Base-by-base conservation (phyloP, 2,888 invertebrate genomes). In the Zygaena filipendulae region DNA sequence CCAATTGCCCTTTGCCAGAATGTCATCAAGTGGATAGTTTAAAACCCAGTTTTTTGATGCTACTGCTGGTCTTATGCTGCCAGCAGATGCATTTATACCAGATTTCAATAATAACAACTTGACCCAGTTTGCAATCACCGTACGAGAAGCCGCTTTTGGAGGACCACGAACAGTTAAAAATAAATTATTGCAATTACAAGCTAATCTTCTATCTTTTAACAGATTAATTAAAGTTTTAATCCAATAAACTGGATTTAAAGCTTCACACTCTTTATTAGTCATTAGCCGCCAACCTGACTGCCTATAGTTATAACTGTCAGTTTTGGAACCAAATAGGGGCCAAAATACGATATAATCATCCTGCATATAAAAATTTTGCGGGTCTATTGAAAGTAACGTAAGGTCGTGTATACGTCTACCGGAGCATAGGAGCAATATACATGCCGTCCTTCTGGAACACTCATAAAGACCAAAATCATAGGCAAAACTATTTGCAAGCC, bases 21-120 rank as follows among this genome's bases (percentile, higher is more conserved):
- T 38, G 4, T 42, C 33, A 5, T 42, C 40, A n/a, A 42, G 9
- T 5, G 35, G 28, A 10, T 9, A 14, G 27, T 39, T 39, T 8
- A 36, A 32, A 3, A 34, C 7, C 34, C 39, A 44, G 25, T 30
- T 39, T 21, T 29, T 34, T 1, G 39, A 41, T 7, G 42, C 40
- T 3, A 45, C 41, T 10, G 40, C 42, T n/a, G 39, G 29, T 10
- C 39, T 24, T 1, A 36, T 22, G 18, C 39, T 41, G 4, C 38
- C 39, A 31, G 35, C 16, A 7, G 16, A 16, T 6, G 7, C 16
- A 7, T 7, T 16, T 16, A 16, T 16, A 7, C 16, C 7, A 6
- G 16, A 4, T 16, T 16, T 7, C 7, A 6, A 6, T 4, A 16
- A 16, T 16, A 16, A 16, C 4, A 7, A 6, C 7, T 16, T 16